phyloP scores from a whole-genome alignment of 2,888 invertebrate genomes.

The Scaptomyza polygonia region DNA sequence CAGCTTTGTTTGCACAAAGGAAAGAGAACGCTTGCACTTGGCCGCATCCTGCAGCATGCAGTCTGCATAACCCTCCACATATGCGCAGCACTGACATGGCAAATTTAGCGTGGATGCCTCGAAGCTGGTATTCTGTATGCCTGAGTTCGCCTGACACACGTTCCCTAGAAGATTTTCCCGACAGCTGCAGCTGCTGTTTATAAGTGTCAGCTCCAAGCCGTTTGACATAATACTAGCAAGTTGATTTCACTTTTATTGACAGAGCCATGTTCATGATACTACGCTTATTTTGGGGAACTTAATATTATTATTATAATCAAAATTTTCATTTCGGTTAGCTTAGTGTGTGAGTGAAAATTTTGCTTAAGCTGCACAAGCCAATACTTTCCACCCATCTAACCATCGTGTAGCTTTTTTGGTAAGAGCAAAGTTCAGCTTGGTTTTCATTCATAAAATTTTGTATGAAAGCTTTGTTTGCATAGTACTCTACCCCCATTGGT shows the following conservation, averaged over 20 bases:
- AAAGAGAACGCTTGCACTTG: constrained; percentile 60
- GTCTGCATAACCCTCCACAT: constrained; percentile 56
- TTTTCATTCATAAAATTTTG: constrained; percentile 49
- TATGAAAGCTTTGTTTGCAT: constrained; percentile 9
- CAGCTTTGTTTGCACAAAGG: constrained; percentile 78
- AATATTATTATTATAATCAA: no score
- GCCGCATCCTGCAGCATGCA: constrained; percentile 55
- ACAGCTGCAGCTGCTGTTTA: constrained; percentile 34
- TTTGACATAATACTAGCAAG: constrained; percentile 37
- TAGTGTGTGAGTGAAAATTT: no score
- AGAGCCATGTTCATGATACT: constrained; percentile 16
- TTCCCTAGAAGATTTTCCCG: not conserved
- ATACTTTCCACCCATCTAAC: not conserved
- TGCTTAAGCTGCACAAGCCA: no score
- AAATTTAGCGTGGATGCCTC: constrained; percentile 22
- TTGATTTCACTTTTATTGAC: constrained; percentile 6
- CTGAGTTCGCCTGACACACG: constrained; percentile 6
- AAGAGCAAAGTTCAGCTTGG: constrained; percentile 36
- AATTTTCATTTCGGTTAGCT: no score
- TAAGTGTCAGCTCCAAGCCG: constrained; percentile 59
- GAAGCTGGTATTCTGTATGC: constrained; percentile 56
- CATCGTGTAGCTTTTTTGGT: not conserved
- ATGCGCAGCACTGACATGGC: constrained; percentile 58
- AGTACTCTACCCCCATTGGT: constrained; percentile 4
- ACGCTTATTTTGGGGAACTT: no score